Base-by-base conservation (phyloP, 2,113 vertebrate species). In the Tragelaphus strepsiceros region DNA sequence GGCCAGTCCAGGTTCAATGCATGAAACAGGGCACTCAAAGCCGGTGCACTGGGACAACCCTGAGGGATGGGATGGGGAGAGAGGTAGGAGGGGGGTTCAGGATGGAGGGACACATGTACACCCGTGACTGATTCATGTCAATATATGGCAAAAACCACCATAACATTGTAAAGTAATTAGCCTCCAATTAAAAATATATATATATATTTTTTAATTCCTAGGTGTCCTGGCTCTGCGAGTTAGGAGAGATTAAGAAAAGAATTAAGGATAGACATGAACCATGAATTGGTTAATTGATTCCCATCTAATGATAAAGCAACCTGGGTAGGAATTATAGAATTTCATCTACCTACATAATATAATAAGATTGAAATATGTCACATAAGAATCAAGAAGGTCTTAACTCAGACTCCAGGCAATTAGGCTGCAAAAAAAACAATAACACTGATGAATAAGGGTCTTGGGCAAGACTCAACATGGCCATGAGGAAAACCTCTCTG, bases 301-400 rank as follows among this genome's bases (percentile, higher is more conserved):
- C 19, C 21, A 54, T 22, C 32, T 81, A 53, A 5, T 81, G 21
- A 22, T 30, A 43, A 84, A 74, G n/a, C 17, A 49, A 74, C 24
- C 19, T 88, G 35, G 8, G 58, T n/a, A 80, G 11, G 58, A 59
- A 64, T 95, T 67, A 35, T 10, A 86, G 35, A 81, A 82, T 43
- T 93, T 91, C 58, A 71, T 71, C 35, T 56, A 83, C 35, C 26
- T 49, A 90, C 51, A n/a, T 53, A 28, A 39, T 62, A 53, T 46
- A 88, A 71, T 83, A 56, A 90, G 83, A 51, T 32, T 97, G 10
- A 62, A 92, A 77, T 39, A 58, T 0, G 2, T 88, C 90, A 30
- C 28, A 39, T 32, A 59, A 49, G 10, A 92, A 67, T 28, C 39
- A 91, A 95, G n/a, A 91, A 94, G 22, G 6, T 61, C 61, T 96